Evolutionary conservation across 2,113 vertebrate species (phyloP), one percentile per base, ranked within the genome.

Genomic region (Lasiurus borealis): DNA sequence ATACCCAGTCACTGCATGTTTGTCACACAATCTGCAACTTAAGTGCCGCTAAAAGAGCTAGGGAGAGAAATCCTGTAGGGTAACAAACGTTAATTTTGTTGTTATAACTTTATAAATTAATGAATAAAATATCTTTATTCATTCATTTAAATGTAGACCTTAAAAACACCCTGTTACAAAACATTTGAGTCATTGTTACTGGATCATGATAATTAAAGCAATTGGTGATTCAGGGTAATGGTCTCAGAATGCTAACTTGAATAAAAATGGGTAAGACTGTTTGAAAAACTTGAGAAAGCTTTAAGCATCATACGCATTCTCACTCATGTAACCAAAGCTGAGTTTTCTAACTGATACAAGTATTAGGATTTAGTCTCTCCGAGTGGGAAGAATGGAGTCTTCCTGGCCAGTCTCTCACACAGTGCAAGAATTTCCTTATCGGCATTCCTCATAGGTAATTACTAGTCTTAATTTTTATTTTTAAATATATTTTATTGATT

Each of bases 71-170:
- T 84, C 31, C 29, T 81, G 92, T 71, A 54, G 88, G 4, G 5
- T 93, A 84, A 88, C n/a, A 6, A 92, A 50, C 54, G 68, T 78
- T 85, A 64, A 82, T 85, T 95, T 91, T 89, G 44, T 88, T 94
- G 78, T 85, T 94, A 82, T 91, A 91, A 89, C n/a, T 73, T 96
- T 94, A 85, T 14, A 88, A 85, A 90, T 54, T 86, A 76, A 89
- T 44, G 31, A 95, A 44, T 87, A 81, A 77, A 92, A 93, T 29
- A 29, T 40, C 59, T 93, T 86, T 69, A 85, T 57, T 85, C 77
- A 81, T 72, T 94, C 81, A 62, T 72, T 88, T 96, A 95, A 88
- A 90, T 97, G 96, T 96, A 94, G 82, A 96, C 94, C 77, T 91
- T 64, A 81, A 86, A 88, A 94, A 85, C 48, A 77, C 90, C 57